Evolutionary conservation across 1,140 invertebrate genomes (phyloP), one percentile per base, ranked within the genome.

Genomic region (Sycophaga agraensis): DNA sequence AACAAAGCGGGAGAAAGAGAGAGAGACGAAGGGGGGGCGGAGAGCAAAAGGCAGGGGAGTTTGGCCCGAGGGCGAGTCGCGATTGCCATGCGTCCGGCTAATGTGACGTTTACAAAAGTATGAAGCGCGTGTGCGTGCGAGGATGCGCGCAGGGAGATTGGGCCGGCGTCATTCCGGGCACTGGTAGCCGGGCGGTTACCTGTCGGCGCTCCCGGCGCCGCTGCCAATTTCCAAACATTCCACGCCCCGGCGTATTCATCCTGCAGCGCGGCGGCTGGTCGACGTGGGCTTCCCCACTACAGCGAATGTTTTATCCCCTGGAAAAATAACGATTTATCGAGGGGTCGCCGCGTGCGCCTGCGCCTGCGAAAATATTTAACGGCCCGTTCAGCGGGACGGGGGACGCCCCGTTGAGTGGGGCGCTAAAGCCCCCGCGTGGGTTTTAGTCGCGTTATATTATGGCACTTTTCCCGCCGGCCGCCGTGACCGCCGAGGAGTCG

Each of bases 271-370:
- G n/a, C n/a, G n/a, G n/a, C n/a, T n/a, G n/a, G n/a, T n/a, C n/a
- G n/a, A n/a, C n/a, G n/a, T n/a, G n/a, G n/a, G n/a, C n/a, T n/a
- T n/a, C n/a, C n/a, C n/a, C n/a, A n/a, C n/a, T n/a, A n/a, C n/a
- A n/a, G 45, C 57, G 58, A 70, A 68, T 66, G 56, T 66, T 68
- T 70, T 63, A 59, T 54, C 48, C 56, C 31, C 46, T 55, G 59
- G 35, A 66, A 65, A 66, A 70, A 70, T 66, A 70, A 66, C 64
- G 64, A 67, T 67, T 67, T 64, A 59, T 59, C 46, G 61, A 49
- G 49, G 39, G 40, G 40, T 4, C 31, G 37, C 19, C 54, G 31
- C 19, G 40, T 53, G 42, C 14, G 24, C n/a, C 34, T 45, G 53
- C 4, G n/a, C 4, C 57, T 66, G 59, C 48, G 61, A 56, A 67